Conservation (phyloP, 2,113 vertebrate species). For the Thunnus maccoyii region DNA sequence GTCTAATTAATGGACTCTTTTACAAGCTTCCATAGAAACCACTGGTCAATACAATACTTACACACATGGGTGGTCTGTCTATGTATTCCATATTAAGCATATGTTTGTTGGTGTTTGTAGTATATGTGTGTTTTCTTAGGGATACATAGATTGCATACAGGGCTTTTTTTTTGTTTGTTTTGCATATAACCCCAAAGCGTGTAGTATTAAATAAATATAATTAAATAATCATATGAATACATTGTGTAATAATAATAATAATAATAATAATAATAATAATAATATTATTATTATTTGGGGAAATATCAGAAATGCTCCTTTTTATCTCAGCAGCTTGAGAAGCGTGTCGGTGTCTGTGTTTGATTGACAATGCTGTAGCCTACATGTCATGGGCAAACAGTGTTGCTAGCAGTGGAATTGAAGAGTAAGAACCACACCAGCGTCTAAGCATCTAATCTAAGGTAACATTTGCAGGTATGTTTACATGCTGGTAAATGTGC, state of each 20-base stretch:
- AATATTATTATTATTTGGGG: neutral
- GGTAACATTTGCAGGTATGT: no score
- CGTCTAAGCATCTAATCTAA: no score
- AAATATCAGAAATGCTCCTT: no score
- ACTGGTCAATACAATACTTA: slow-evolving; percentile 42
- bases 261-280: no score
- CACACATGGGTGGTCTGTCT: slow-evolving; percentile 41
- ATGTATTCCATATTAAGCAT: slow-evolving; percentile 10
- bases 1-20: slow-evolving; percentile 74
- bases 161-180: neutral
- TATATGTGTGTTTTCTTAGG: neutral
- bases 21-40: slow-evolving; percentile 61
- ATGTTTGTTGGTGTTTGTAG: neutral
- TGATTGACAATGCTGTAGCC: no score
- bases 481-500: no score
- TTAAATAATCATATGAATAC: neutral
- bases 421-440: no score
- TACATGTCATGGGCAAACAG: no score
- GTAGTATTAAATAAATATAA: neutral
- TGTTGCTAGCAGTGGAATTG: no score
- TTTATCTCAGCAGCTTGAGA: no score
- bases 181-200: neutral
- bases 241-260: neutral
- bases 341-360: no score
- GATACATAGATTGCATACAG: neutral